Conservation (phyloP, 2,797 vertebrate species). For the Microctenopoma steveboyesi region DNA sequence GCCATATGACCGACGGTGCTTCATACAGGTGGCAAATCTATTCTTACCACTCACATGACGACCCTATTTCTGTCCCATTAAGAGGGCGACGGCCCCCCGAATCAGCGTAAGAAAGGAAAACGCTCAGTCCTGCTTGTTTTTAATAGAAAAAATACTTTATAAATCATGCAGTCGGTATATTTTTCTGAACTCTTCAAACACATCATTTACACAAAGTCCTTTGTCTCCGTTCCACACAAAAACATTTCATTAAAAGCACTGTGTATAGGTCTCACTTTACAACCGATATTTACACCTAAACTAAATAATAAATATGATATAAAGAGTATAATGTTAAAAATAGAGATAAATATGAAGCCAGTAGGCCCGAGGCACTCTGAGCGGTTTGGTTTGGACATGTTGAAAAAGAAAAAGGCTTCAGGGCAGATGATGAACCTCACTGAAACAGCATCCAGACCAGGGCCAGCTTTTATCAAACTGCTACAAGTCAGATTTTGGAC, state of each 20-base stretch:
- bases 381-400: conserved; percentile 18
- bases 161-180: conserved; percentile 79
- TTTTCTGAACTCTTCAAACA: conserved; percentile 57
- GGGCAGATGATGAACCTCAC: conserved; percentile 34
- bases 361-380: conserved; percentile 56
- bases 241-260: conserved; percentile 44
- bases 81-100: background rate
- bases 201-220: conserved; percentile 52
- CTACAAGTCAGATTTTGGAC: background rate
- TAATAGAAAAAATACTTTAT: conserved; percentile 83
- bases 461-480: background rate
- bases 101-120: background rate
- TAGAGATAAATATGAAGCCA: conserved; percentile 71
- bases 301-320: conserved; percentile 84
- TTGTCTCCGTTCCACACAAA: conserved; percentile 22
- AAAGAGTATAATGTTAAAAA: conserved; percentile 62
- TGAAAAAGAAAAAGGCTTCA: conserved; percentile 31
- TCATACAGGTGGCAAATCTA: conserved; percentile 40
- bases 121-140: conserved; percentile 14
- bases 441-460: conserved; percentile 32
- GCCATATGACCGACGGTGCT: background rate
- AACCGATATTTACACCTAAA: conserved; percentile 75
- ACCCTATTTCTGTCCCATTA: conserved; percentile 53
- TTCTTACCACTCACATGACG: conserved; percentile 70
- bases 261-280: conserved; percentile 44